A percentile compares a stretch with the other conserved stretches of the same genome.
phyloP scores from a whole-genome alignment of 2,797 vertebrate genomes.

The Benthosema pterotum region DNA sequence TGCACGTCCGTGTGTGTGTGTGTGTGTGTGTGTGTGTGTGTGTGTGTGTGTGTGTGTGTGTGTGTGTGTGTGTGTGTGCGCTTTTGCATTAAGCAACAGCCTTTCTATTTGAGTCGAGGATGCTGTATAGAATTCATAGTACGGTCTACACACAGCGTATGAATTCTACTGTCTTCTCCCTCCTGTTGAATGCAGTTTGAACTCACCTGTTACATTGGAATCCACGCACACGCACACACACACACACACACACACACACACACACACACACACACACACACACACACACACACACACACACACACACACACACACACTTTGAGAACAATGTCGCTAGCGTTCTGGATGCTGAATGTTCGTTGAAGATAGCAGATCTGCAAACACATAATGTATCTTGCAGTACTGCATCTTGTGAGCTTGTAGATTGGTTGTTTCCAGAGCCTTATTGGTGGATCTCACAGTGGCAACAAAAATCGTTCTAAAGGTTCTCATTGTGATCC shows the following conservation, averaged over 20 bases:
- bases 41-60: conserved; percentile 16
- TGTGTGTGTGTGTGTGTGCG: conserved; percentile 5
- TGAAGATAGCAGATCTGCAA: too few species aligned
- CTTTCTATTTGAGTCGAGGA: conserved; percentile 7
- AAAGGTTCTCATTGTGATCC: too few species aligned
- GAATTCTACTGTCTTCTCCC: too few species aligned
- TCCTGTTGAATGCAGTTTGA: conserved; percentile 7
- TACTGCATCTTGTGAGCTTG: not conserved
- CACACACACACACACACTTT: not conserved
- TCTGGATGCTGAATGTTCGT: too few species aligned
- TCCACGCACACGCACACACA: not conserved
- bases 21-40: conserved; percentile 22
- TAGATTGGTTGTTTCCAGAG: not conserved
- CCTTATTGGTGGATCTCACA: too few species aligned
- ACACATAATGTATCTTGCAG: too few species aligned
- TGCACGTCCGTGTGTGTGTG: not conserved
- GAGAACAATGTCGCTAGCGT: too few species aligned
- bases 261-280: not conserved
- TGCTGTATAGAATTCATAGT: not conserved
- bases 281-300: not conserved
- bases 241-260: not conserved
- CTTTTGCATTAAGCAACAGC: conserved; percentile 4
- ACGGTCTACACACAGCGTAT: too few species aligned
- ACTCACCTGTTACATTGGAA: too few species aligned
- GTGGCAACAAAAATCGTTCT: too few species aligned